phyloP scores from a whole-genome alignment of 1,140 invertebrate species.

The Orchesella cincta region DNA sequence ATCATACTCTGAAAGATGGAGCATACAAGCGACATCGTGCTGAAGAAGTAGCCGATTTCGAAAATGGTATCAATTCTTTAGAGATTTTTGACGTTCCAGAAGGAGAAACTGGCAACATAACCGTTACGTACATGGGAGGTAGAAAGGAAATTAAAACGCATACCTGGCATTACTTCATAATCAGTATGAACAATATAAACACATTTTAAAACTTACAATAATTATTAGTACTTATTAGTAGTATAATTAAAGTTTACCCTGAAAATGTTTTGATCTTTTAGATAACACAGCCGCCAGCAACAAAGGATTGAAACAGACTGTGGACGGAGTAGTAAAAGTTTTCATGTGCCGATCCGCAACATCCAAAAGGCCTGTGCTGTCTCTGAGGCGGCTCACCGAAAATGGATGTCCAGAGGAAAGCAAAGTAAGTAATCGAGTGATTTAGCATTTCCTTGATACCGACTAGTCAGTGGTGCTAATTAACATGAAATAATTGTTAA shows the following conservation, averaged over 20 bases:
- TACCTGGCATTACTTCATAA: slow-evolving; percentile 38
- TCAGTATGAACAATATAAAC: slow-evolving; percentile 23
- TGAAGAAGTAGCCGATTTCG: slow-evolving; percentile 29
- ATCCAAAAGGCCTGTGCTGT: slow-evolving; percentile 25
- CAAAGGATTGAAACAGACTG: slow-evolving; percentile 33
- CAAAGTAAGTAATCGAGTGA: slow-evolving; percentile 8
- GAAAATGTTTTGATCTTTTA: neutral
- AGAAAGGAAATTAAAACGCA: slow-evolving; percentile 35
- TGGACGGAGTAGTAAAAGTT: slow-evolving; percentile 20
- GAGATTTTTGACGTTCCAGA: slow-evolving; percentile 37
- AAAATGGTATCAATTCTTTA: slow-evolving; percentile 37
- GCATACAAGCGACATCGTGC: slow-evolving; percentile 36
- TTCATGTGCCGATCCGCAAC: slow-evolving; percentile 36
- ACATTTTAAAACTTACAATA: neutral
- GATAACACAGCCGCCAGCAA: slow-evolving; percentile 24
- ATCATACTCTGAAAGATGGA: slow-evolving; percentile 36
- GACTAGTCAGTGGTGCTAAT: neutral
- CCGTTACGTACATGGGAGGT: slow-evolving; percentile 32
- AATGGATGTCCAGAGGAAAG: slow-evolving; percentile 31
- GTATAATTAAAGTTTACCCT: too few relatives aligned
- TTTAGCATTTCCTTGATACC: neutral
- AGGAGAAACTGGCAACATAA: slow-evolving; percentile 37
- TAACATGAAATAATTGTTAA: neutral
- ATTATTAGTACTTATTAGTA: neutral
- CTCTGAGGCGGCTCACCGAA: slow-evolving; percentile 22